Percentiles rank a stretch among this genome's conserved stretches.
phyloP scores from a whole-genome alignment of 2,888 invertebrate genomes.

The Apodemia zela region DNA sequence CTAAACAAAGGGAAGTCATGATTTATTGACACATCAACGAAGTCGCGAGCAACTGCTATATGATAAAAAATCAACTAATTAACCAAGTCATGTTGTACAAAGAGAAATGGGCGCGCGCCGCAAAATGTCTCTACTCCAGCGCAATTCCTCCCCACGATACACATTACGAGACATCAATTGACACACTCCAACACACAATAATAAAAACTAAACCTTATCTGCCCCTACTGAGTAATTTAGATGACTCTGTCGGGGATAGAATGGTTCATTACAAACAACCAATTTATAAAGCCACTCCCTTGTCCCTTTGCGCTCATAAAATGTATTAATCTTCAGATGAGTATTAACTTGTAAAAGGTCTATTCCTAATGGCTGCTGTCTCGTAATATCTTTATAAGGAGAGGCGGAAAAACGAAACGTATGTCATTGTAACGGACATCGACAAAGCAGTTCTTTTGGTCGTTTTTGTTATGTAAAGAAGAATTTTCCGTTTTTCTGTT shows the following conservation, averaged over 20 bases:
- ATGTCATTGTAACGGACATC: neutral
- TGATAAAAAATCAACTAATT: too few relatives aligned
- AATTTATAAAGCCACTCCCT: slow-evolving; percentile 45
- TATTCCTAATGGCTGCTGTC: slow-evolving; percentile 35
- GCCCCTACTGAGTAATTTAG: slow-evolving; percentile 68
- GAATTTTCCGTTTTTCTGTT: too few relatives aligned
- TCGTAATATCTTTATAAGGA: slow-evolving; percentile 35
- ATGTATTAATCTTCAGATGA: slow-evolving; percentile 28
- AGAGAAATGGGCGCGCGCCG: too few relatives aligned
- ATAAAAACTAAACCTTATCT: slow-evolving; percentile 72
- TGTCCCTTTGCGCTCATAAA: slow-evolving; percentile 40
- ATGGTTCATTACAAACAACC: slow-evolving; percentile 61
- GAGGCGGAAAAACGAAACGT: slow-evolving; percentile 21
- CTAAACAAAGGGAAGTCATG: too few relatives aligned
- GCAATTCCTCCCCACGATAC: slow-evolving; percentile 18
- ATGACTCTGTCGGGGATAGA: slow-evolving; percentile 53
- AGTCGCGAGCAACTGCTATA: too few relatives aligned
- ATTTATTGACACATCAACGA: too few relatives aligned
- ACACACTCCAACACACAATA: slow-evolving; percentile 57
- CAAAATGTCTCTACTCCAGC: too few relatives aligned
- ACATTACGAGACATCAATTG: slow-evolving; percentile 46
- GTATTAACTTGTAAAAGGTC: slow-evolving; percentile 32
- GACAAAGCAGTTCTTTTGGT: too few relatives aligned
- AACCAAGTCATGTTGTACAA: too few relatives aligned
- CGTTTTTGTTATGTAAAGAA: too few relatives aligned